Evolutionary conservation across 2,888 invertebrate species (phyloP), one percentile per base, ranked within the genome.

Genomic region (Drosophila borborema): DNA sequence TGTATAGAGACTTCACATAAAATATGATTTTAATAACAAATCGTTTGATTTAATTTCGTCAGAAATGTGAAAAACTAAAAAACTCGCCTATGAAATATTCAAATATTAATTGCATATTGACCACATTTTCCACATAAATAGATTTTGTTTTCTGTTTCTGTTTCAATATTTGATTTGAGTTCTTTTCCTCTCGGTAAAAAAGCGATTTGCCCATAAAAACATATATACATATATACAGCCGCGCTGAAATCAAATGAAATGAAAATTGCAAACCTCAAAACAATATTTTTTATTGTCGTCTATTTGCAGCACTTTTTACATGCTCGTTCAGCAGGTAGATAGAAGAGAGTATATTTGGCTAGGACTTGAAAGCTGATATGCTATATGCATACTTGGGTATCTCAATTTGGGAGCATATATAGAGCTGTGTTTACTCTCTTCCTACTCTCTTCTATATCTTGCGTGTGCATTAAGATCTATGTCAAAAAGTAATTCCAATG

Each of bases 121-220:
- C 79, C 84, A 75, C 86, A 86, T 72, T 80, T 82, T 80, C 72
- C 77, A 81, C 66, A 63, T 65, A 77, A 72, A 70, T 74, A 40
- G 34, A 23, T 61, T 45, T 61, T 18, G 23, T 55, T 48, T 49
- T 55, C 40, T n/a, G 40, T 36, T 36, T 38, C 48, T 43, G 28
- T 43, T 23, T 18, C 67, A 65, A 53, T 46, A 56, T 67, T 49
- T 40, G 18, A 60, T 48, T 31, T 49, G 5, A 20, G 45, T 41
- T 46, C 34, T 56, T 64, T 55, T 56, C 36, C 23, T 58, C 16
- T 48, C 16, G 23, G 20, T 16, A 23, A 62, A 62, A 62, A 45
- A 20, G 16, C 48, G 31, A 61, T 54, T 67, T 43, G 41, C 16
- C 12, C 16, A 23, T 46, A 55, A 69, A 31, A 55, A 55, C 8